Evolutionary conservation across 2,888 invertebrate species (phyloP).

Genomic region (Cheiracanthium punctorium): DNA sequence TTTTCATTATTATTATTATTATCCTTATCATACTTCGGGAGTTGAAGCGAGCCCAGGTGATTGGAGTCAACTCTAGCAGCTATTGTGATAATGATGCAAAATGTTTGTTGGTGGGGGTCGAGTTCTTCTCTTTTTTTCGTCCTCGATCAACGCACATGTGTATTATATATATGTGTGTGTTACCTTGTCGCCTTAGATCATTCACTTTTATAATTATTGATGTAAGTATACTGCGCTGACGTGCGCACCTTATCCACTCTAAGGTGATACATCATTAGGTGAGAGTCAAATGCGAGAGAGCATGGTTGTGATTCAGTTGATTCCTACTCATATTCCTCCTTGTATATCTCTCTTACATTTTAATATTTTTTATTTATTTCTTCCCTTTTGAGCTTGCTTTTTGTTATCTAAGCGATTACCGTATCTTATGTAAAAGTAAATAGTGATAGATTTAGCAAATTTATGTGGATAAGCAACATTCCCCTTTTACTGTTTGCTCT

Average conservation of each 20-base stretch:
- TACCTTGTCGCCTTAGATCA: conserved; percentile 57
- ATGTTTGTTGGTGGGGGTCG: conserved; percentile 9
- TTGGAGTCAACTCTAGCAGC: conserved; percentile 35
- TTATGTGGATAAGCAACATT: no score
- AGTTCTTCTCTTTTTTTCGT: conserved; percentile 15
- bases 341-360: not conserved
- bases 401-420: conserved; percentile 9
- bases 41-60: conserved; percentile 9
- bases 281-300: conserved; percentile 35
- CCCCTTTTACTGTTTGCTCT: no score
- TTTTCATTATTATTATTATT: conserved; percentile 28
- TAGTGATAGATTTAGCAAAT: not conserved
- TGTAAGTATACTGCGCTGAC: not conserved
- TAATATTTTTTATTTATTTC: conserved; percentile 1
- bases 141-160: conserved; percentile 28
- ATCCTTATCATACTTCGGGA: conserved; percentile 3
- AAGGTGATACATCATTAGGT: conserved; percentile 33
- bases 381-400: conserved; percentile 30
- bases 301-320: conserved; percentile 46
- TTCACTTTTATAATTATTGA: conserved; percentile 27
- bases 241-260: not conserved
- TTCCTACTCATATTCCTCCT: conserved; percentile 15
- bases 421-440: not conserved
- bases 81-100: conserved; percentile 57
- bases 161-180: conserved; percentile 47